Base-by-base conservation (phyloP, 2,888 invertebrate species). In the Poecilus cupreus region DNA sequence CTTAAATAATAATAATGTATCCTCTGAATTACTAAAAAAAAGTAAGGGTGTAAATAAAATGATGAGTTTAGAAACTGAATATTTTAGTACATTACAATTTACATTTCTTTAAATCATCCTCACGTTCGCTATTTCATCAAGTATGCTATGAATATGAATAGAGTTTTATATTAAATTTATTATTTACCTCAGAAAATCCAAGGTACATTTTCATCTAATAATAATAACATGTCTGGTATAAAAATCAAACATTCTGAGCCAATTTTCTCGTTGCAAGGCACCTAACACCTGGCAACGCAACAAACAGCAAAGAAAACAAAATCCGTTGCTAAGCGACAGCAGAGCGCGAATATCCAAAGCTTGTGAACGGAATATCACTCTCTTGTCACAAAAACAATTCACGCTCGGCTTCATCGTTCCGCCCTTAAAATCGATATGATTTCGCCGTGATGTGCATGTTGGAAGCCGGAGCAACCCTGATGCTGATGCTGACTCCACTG, bases 361-460 rank as follows among this genome's bases (percentile, higher is more conserved):
- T 68, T 13, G 37, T 18, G 72, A 72, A 72, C 43, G 24, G 46
- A 72, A 68, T 70, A 79, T 79, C 79, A 79, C 26, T 70, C 79
- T 79, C 79, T 77, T 60, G 77, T 77, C 77, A 79, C 64, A 60
- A 78, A 79, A 79, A 79, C 79, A 79, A 79, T 79, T 68, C 64
- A 68, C 79, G 68, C 79, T 79, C 49, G 32, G 49, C 51, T 79
- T 26, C 79, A 79, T 64, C 79, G 46, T 79, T 79, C 46, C 64
- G 68, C 64, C 79, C 79, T 68, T 68, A 70, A 49, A 68, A 79
- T 79, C 79, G 68, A 79, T 77, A 77, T 79, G 49, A 78, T 78
- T 78, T 78, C 20, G 3, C 39, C 13, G 68, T 60, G 60, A 68
- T 68, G 64, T 68, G 37, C 64, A 68, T 37, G 37, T 68, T n/a